Evolutionary conservation across 2,888 invertebrate species (phyloP).

Genomic region (Rhingia campestris): DNA sequence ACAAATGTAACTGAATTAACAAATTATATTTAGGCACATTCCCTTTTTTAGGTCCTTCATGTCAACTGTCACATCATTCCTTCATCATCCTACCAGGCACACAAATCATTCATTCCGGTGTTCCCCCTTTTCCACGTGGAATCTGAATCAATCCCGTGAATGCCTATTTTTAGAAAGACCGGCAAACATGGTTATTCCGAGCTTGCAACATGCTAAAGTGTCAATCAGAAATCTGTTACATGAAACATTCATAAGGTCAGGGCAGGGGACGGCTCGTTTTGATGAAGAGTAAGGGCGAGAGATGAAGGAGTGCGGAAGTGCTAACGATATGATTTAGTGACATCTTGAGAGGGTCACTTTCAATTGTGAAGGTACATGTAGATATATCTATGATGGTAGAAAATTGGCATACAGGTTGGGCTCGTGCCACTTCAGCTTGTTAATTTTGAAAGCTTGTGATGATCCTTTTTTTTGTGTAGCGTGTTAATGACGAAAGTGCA

Average conservation of each 20-base stretch:
- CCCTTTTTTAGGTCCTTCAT: conserved; percentile 44
- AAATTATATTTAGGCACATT: conserved; percentile 41
- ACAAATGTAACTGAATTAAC: conserved; percentile 61
- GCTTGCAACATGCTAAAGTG: conserved; percentile 36
- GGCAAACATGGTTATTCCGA: conserved; percentile 32
- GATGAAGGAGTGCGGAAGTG: conserved; percentile 40
- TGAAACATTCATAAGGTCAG: conserved; percentile 43
- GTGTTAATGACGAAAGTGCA: no score
- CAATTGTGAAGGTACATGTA: neutral
- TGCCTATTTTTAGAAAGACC: conserved; percentile 44
- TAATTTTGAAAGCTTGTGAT: no score
- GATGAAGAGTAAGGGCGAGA: neutral
- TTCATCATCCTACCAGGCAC: conserved; percentile 20
- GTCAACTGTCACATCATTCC: conserved; percentile 62
- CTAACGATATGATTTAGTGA: conserved; percentile 60
- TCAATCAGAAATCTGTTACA: conserved; percentile 50
- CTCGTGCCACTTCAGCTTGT: no score
- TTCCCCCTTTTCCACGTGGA: conserved; percentile 34
- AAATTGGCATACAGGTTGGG: no score
- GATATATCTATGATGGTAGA: neutral
- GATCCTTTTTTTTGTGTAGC: no score
- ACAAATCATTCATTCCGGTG: conserved; percentile 29
- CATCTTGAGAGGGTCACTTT: conserved; percentile 50
- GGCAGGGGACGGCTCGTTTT: neutral
- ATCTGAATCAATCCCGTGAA: conserved; percentile 30